These are phyloP conservation scores for Sorex maritimensis DNA, from an alignment of 2,797 vertebrate genomes.

Conservation along the genomic window DNA sequence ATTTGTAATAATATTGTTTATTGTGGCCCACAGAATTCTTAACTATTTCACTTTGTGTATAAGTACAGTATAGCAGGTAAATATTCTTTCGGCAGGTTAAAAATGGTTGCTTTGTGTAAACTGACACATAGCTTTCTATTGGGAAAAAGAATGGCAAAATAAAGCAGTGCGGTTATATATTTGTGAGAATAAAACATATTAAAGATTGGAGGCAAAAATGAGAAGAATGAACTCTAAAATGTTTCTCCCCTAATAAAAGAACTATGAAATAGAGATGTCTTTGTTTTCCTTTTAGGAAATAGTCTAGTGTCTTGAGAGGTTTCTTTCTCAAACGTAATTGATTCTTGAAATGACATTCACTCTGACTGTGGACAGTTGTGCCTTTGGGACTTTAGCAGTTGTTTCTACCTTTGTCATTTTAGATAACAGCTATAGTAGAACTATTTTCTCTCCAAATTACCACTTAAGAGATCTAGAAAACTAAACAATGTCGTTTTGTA, in stretches of 20 bases:
- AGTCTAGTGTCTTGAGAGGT: constrained; percentile 61
- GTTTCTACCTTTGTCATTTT: constrained; percentile 71
- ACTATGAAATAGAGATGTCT: constrained; percentile 62
- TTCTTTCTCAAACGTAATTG: constrained; percentile 62
- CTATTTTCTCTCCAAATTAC: constrained; percentile 66
- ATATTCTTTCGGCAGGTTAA: constrained; percentile 16
- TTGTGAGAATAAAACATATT: constrained; percentile 58
- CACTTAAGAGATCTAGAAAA: constrained; percentile 74
- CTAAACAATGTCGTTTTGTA: constrained; percentile 72
- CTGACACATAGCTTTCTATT: constrained; percentile 15
- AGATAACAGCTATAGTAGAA: constrained; percentile 52
- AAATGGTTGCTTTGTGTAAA: neutral
- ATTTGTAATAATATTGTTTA: neutral
- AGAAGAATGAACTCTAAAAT: constrained; percentile 41
- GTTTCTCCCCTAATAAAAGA: constrained; percentile 72
- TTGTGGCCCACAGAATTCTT: constrained; percentile 53
- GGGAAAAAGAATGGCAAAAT: neutral
- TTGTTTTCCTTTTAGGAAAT: constrained; percentile 53
- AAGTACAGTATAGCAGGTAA: constrained; percentile 32
- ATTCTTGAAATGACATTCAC: constrained; percentile 59
- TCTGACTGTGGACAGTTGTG: constrained; percentile 66
- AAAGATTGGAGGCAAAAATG: constrained; percentile 25
- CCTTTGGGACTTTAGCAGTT: constrained; percentile 47
- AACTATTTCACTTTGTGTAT: constrained; percentile 28
- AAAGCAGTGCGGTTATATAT: constrained; percentile 39